Evolutionary conservation across 2,888 invertebrate species (phyloP).

Genomic region (Biston betularia): DNA sequence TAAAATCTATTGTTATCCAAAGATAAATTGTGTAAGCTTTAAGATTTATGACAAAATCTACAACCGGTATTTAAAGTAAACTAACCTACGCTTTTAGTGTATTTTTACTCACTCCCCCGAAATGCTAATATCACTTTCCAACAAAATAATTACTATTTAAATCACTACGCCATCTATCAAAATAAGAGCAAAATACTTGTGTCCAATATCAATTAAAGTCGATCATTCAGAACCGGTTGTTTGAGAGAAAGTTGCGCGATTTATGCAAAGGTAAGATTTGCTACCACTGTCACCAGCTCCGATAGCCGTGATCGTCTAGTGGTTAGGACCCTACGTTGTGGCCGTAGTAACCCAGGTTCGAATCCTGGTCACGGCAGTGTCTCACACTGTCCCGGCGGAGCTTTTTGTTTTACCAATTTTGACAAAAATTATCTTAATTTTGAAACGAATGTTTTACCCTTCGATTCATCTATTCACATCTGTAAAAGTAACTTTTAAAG

Average conservation of each 20-base stretch:
- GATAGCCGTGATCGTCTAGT: constrained; percentile 88
- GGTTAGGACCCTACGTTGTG: constrained; percentile 92
- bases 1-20: too few species aligned
- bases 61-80: not conserved
- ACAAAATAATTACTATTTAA: not conserved
- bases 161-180: constrained; percentile 17
- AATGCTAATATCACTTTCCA: not conserved
- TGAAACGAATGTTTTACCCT: too few species aligned
- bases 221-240: constrained; percentile 26
- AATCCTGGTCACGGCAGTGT: constrained; percentile 90
- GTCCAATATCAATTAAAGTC: constrained; percentile 8
- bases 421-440: too few species aligned
- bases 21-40: not conserved
- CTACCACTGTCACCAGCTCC: constrained; percentile 33
- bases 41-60: not conserved
- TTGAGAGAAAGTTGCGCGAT: constrained; percentile 32
- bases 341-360: constrained; percentile 92
- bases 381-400: constrained; percentile 26
- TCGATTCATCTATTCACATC: not conserved
- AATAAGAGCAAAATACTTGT: constrained; percentile 9
- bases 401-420: not conserved
- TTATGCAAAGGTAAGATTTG: constrained; percentile 11
- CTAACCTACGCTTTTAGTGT: not conserved
- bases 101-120: not conserved
- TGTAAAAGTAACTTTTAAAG: not conserved